Conservation (phyloP, 2,888 invertebrate genomes). For the Parnassius apollo region DNA sequence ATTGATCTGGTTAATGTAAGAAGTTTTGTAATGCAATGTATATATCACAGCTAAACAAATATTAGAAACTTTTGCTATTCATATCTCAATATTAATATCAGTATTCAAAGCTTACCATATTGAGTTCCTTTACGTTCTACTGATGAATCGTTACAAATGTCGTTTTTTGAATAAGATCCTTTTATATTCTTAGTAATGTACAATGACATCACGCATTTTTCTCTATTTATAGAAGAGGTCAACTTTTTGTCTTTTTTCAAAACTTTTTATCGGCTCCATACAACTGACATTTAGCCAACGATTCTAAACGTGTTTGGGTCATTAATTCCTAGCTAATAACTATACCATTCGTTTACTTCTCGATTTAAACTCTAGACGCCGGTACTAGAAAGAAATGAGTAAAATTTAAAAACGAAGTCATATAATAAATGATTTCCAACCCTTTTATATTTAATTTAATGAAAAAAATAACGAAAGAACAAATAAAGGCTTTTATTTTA, state of each 20-base stretch:
- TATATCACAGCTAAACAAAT: no score
- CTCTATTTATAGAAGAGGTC: constrained; percentile 39
- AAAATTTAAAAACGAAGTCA: background rate
- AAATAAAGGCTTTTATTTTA: no score
- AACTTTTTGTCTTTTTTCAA: constrained; percentile 30
- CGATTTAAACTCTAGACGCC: background rate
- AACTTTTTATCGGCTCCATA: constrained; percentile 35
- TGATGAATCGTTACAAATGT: constrained; percentile 19
- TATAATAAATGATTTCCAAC: no score
- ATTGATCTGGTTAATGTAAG: no score
- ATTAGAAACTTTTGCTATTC: no score
- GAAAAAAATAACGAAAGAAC: no score
- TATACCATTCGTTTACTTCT: constrained; percentile 11
- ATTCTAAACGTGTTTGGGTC: constrained; percentile 30
- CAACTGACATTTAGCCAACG: constrained; percentile 41
- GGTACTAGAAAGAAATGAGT: background rate
- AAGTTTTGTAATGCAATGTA: no score
- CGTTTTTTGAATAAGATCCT: constrained; percentile 19
- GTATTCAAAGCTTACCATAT: constrained; percentile 19
- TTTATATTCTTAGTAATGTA: constrained; percentile 23
- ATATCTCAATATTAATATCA: no score
- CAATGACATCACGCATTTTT: constrained; percentile 14
- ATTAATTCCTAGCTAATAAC: constrained; percentile 19
- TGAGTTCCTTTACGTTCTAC: constrained; percentile 23
- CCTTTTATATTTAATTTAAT: no score